These are phyloP conservation scores for Rhagoletis zephyria DNA, from an alignment of 1,140 invertebrate species.

Conservation along the genomic window DNA sequence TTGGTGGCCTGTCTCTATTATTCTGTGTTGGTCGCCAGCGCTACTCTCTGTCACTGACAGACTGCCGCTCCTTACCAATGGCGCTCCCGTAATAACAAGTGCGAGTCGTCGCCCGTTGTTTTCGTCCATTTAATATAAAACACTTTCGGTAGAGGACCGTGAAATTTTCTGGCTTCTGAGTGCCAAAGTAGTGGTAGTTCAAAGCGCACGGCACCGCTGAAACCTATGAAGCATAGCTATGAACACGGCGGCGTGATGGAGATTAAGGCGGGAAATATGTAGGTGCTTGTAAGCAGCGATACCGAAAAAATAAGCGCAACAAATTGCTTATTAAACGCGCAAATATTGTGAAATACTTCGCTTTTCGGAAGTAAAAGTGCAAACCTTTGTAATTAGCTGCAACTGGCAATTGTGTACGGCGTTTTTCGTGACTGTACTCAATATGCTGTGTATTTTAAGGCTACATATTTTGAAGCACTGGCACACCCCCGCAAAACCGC, in stretches of 20 bases:
- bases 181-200: slow-evolving; percentile 35
- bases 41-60: slow-evolving; percentile 25
- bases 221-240: not conserved
- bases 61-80: slow-evolving; percentile 21
- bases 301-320: not conserved
- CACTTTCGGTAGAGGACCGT: not conserved
- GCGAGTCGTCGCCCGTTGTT: not conserved
- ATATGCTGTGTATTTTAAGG: not conserved
- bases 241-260: not conserved
- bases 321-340: not conserved
- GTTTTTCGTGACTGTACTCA: not conserved
- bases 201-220: not conserved
- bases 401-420: not conserved
- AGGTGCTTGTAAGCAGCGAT: not conserved
- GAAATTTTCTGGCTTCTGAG: slow-evolving; percentile 39
- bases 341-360: slow-evolving; percentile 17
- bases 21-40: not conserved
- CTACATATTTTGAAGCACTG: not conserved
- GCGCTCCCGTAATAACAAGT: slow-evolving; percentile 41
- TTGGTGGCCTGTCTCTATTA: not conserved
- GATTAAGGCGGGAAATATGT: slow-evolving; percentile 13
- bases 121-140: slow-evolving; percentile 2
- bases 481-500: not conserved
- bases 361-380: not conserved
- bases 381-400: not conserved